Conservation (phyloP, 1,140 invertebrate species). For the Drosophila santomea region DNA sequence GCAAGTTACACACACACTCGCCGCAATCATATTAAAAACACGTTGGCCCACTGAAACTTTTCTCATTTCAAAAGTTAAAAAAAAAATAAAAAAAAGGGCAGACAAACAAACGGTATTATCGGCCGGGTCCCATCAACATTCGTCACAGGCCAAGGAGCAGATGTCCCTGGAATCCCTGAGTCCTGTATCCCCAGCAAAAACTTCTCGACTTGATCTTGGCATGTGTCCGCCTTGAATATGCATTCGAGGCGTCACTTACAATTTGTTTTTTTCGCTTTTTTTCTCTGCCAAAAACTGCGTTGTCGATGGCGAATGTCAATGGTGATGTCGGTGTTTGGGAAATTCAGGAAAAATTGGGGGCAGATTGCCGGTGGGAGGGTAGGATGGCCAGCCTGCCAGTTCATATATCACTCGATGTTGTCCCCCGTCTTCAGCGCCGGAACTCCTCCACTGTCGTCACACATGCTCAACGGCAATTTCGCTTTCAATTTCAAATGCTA, state of each 20-base stretch:
- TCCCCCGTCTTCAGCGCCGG: background rate
- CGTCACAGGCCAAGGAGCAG: slow-evolving; percentile 61
- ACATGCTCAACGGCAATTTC: slow-evolving; percentile 79
- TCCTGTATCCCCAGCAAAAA: slow-evolving; percentile 43
- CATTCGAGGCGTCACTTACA: slow-evolving; percentile 67
- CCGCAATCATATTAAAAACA: slow-evolving; percentile 56
- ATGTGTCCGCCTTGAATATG: slow-evolving; percentile 65
- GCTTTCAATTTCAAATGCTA: slow-evolving; percentile 82
- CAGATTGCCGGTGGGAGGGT: background rate
- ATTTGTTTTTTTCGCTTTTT: slow-evolving; percentile 30
- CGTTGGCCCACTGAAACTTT: slow-evolving; percentile 68
- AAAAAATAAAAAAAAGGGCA: slow-evolving; percentile 76
- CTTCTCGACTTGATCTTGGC: slow-evolving; percentile 53
- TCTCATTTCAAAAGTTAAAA: slow-evolving; percentile 82
- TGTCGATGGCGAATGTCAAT: slow-evolving; percentile 39
- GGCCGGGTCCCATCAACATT: slow-evolving; percentile 65
- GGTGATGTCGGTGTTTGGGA: slow-evolving; percentile 48
- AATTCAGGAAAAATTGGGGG: slow-evolving; percentile 16
- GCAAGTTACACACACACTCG: background rate
- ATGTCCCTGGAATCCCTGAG: slow-evolving; percentile 23
- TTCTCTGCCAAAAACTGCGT: slow-evolving; percentile 10
- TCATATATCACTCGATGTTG: slow-evolving; percentile 71
- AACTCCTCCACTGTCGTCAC: slow-evolving; percentile 64
- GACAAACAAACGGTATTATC: slow-evolving; percentile 81
- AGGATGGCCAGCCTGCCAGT: slow-evolving; percentile 60